Evolutionary conservation across 2,113 vertebrate genomes (phyloP), one percentile per base, ranked within the genome.

Genomic region (Rattus rattus): DNA sequence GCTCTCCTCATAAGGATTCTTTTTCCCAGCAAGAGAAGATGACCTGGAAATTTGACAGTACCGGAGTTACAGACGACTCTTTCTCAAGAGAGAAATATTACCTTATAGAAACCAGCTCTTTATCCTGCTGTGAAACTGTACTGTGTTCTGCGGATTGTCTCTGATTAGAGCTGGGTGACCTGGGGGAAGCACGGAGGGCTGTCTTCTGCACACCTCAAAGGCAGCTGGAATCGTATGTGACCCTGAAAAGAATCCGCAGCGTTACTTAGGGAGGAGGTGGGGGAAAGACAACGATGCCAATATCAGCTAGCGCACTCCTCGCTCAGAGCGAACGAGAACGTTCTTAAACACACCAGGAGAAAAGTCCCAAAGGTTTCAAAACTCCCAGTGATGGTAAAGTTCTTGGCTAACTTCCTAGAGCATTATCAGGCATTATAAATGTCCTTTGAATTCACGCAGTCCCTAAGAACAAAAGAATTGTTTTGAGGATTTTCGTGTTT

Each of bases 11-110:
- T 54, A 97, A 97, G 87, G 93, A 97, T 97, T 97, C 96, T 96
- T 97, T 97, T 95, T 96, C 98, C 93, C 96, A 98, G 97, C 92
- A 96, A 95, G 97, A 69, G 59, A 87, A 96, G 87, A 97, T 97
- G 96, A 98, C 96, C 98, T 96, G 95, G 94, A 97, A 98, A 97
- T 98, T 96, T 92, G 96, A 98, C 89, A 90, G 97, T 88, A 90
- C 96, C 93, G 95, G 93, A 95, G 83, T 96, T 94, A 96, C 93
- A 90, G 95, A 90, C 97, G 69, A 69, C 91, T 94, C 90, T 97
- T 95, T 97, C 93, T 97, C 94, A 77, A 97, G 95, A 96, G 80
- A 98, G 92, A 97, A 97, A 95, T 97, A 97, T 96, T 97, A 94
- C 88, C 56, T 96, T 95, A 96, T 93, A 98, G 97, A 98, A 98